These are phyloP conservation scores for Desmodus rotundus DNA, from an alignment of 2,113 vertebrate genomes.

Conservation along the genomic window DNA sequence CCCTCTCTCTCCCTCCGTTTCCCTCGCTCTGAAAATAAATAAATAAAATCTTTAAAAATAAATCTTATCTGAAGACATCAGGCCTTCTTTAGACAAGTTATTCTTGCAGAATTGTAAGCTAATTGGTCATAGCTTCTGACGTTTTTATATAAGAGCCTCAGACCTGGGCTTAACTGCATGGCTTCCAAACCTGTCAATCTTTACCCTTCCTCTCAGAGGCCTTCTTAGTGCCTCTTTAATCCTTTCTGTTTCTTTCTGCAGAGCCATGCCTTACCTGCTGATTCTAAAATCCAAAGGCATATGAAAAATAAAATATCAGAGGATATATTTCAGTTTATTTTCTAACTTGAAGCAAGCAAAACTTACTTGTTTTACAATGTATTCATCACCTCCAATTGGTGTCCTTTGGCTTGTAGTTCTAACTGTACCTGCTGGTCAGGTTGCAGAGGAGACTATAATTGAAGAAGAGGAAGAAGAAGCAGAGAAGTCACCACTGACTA, in stretches of 20 bases:
- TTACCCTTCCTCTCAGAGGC: neutral
- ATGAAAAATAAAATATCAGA: neutral
- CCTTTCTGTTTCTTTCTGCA: neutral
- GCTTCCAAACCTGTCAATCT: neutral
- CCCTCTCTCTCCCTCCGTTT: neutral
- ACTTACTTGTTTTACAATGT: neutral
- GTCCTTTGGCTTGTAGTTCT: constrained; percentile 82
- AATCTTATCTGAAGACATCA: neutral
- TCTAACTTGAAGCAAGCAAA: constrained; percentile 21
- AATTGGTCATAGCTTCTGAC: neutral
- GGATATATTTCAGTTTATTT: constrained; percentile 21
- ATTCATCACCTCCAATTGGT: constrained; percentile 43
- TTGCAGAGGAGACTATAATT: constrained; percentile 84
- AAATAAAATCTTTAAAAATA: neutral
- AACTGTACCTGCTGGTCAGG: constrained; percentile 86
- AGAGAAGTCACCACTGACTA: constrained; percentile 76
- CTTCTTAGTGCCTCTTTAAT: neutral
- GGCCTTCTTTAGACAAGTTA: neutral
- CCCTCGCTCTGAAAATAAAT: neutral
- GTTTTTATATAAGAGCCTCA: neutral
- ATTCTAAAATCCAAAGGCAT: constrained; percentile 13
- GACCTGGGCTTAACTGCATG: neutral
- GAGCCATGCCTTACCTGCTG: neutral
- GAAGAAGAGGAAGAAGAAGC: constrained; percentile 64
- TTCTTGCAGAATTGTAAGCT: neutral